Evolutionary conservation across 2,113 vertebrate genomes (phyloP), one percentile per base, ranked within the genome.

Genomic region (Microcebus lehilahytsara): DNA sequence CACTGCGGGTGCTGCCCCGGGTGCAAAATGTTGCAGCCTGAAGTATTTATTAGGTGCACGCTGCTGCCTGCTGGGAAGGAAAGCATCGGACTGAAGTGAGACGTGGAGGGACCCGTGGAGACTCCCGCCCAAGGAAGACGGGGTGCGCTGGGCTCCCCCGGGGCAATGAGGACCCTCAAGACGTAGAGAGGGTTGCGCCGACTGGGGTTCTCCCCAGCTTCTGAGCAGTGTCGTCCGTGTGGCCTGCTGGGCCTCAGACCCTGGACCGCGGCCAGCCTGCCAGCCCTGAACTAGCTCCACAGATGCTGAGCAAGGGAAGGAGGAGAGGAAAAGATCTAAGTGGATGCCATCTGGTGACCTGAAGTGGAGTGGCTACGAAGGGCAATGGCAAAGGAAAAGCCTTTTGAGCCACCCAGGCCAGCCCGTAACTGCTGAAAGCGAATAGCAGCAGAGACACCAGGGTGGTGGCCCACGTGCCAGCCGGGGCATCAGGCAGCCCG

Each of bases 61-160:
- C 58, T 2, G 62, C 56, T 6, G 51, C 46, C 72, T 53, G 23
- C 0, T 2, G 8, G 49, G 7, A 53, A 72, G 56, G 0, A 16
- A 30, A 27, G 78, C 4, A 11, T 30, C 10, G 0, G 22, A 69
- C 1, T 9, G 20, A 22, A 46, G 46, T 0, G 30, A 72, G 37
- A 58, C 7, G 84, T 1, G 13, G 34, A 30, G 49, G 74, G 14
- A 3, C 10, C 34, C 40, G 0, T 0, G 0, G 16, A n/a, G 46
- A 23, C 16, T 1, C 37, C 49, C 40, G 56, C 20, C 22, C 25
- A 4, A 67, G 46, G 20, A 2, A 13, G 4, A 5, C 8, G 3
- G 2, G 32, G 22, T 7, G 13, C 0, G 0, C 16, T 3, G 42
- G 64, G 32, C n/a, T 58, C 9, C 42, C 23, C 0, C 0, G 10